Percentiles rank a stretch among this genome's conserved stretches.
These are phyloP conservation scores for Loripinus fragilis DNA, from an alignment of 2,888 invertebrate species.

Conservation along the genomic window DNA sequence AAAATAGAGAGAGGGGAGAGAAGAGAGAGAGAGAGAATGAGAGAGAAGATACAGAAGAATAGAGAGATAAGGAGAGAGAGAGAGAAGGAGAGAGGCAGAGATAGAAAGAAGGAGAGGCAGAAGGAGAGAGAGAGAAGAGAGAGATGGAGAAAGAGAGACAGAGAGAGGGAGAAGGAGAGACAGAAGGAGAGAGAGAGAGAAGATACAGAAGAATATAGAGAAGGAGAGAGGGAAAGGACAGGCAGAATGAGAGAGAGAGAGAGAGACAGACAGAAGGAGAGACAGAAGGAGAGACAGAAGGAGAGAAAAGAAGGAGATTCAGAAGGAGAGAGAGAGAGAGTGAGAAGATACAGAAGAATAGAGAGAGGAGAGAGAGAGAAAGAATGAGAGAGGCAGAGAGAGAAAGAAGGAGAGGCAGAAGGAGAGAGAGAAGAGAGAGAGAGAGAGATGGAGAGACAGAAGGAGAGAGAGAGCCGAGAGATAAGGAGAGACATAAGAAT, in stretches of 20 bases:
- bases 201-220: no score
- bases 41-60: neutral
- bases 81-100: no score
- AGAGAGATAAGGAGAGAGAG: neutral
- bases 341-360: neutral
- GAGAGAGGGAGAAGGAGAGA: no score
- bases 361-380: neutral
- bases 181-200: no score
- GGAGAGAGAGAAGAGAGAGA: no score
- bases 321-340: neutral
- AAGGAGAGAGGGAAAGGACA: neutral
- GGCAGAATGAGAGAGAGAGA: neutral
- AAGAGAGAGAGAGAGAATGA: neutral
- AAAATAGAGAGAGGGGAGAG: neutral
- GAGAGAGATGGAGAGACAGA: no score
- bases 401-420: no score
- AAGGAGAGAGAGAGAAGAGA: neutral
- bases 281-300: no score
- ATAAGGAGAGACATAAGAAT: neutral
- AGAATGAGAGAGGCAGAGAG: neutral
- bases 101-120: no score
- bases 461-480: neutral
- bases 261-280: no score
- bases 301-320: neutral
- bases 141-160: neutral